Conservation (phyloP, 2,888 invertebrate species). For the Eugnorisma glareosa region DNA sequence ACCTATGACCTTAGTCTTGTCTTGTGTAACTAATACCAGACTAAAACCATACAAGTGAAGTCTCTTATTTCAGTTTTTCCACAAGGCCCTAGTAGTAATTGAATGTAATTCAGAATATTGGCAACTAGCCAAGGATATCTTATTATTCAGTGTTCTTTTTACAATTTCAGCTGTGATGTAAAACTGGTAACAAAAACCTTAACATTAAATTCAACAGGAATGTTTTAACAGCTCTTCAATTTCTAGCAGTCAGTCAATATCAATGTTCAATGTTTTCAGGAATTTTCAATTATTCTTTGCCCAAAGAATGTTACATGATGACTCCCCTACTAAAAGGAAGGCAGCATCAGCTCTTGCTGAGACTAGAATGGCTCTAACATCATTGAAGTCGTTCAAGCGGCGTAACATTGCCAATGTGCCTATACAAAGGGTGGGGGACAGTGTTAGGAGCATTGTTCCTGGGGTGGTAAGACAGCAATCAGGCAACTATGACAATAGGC, state of each 20-base stretch:
- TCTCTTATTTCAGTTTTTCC: constrained; percentile 16
- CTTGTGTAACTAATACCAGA: constrained; percentile 10
- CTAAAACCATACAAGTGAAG: constrained; percentile 29
- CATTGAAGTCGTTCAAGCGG: constrained; percentile 93
- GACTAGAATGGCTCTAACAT: constrained; percentile 94
- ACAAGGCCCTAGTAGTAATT: constrained; percentile 35
- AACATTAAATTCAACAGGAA: background rate
- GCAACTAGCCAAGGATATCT: constrained; percentile 44
- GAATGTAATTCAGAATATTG: constrained; percentile 40
- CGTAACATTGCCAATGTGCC: constrained; percentile 87
- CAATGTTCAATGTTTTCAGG: constrained; percentile 85
- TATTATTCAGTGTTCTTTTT: constrained; percentile 40
- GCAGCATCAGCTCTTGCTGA: constrained; percentile 92
- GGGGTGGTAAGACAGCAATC: constrained; percentile 89
- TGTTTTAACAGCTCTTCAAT: constrained; percentile 1
- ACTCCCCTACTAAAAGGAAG: constrained; percentile 89
- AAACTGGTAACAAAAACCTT: constrained; percentile 3
- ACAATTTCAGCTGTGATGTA: constrained; percentile 31
- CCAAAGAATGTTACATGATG: constrained; percentile 92
- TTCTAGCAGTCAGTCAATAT: constrained; percentile 2
- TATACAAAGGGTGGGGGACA: constrained; percentile 90
- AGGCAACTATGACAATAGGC: constrained; percentile 79
- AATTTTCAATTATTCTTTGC: constrained; percentile 94
- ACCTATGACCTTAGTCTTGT: constrained; percentile 27
- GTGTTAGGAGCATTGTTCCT: constrained; percentile 87